Evolutionary conservation across 2,113 vertebrate genomes (phyloP), one percentile per base, ranked within the genome.

Genomic region (Echinops telfairi): DNA sequence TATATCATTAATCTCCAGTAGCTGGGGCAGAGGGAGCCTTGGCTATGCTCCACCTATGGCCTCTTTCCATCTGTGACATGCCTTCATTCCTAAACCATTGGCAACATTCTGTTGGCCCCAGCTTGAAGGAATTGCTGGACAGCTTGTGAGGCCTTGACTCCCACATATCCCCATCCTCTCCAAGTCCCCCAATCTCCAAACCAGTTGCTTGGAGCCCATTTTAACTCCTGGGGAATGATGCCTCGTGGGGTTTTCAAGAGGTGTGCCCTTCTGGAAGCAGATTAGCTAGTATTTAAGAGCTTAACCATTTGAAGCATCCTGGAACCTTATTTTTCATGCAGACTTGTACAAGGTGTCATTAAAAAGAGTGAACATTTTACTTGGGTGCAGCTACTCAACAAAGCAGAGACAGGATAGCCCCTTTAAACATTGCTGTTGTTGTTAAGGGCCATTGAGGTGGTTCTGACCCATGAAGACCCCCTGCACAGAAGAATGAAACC

Each of bases 51-150:
- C 75, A 16, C 23, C 66, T n/a, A 23, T 1, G 4, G 40, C 33
- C 57, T 89, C 80, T 78, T 86, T 78, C 58, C 43, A 85, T 76
- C 80, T 33, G 78, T 64, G 60, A 86, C 33, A 17, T 93, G 83
- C 89, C 36, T 81, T 53, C 91, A 78, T 94, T 92, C 31, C 29
- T 89, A 78, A 88, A n/a, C 40, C 85, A 62, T 47, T 58, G 84
- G 68, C 57, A 33, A 62, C 16, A 71, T 95, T 91, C 64, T 29
- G 29, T 40, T 80, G 62, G 57, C 16, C 75, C 15, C 64, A 82
- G 47, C 80, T 90, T 78, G 70, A 80, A 40, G 60, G 27, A 33
- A 81, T 40, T 93, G 47, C 33, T 33, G 83, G 20, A 94, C 8
- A 70, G 91, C 82, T 40, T 89, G 62, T 47, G 64, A 93, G 82